phyloP scores from a whole-genome alignment of 2,113 vertebrate species.

The Siniperca chuatsi region DNA sequence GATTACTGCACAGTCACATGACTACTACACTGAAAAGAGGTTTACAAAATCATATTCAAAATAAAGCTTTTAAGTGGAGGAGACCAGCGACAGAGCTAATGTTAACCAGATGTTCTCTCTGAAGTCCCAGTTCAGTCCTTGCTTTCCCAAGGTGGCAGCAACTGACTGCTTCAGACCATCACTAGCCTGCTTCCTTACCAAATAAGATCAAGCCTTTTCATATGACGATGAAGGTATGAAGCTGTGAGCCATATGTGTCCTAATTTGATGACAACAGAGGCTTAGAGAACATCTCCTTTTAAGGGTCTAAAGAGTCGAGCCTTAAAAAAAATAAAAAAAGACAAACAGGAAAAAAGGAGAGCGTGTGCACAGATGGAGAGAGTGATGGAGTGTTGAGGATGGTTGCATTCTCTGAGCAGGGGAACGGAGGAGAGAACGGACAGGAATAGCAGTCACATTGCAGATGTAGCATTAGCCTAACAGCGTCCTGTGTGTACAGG shows the following conservation, averaged over 20 bases:
- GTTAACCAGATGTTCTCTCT: constrained; percentile 72
- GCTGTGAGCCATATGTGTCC: constrained; percentile 61
- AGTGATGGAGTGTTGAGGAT: constrained; percentile 37
- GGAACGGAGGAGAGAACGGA: constrained; percentile 6
- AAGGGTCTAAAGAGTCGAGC: constrained; percentile 60
- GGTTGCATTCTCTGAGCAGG: constrained; percentile 18
- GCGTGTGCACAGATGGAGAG: constrained; percentile 29
- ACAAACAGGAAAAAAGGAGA: constrained; percentile 1
- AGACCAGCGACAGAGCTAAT: constrained; percentile 58
- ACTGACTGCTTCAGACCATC: constrained; percentile 35
- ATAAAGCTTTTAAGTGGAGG: constrained; percentile 27
- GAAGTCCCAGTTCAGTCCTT: constrained; percentile 37
- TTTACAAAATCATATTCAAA: constrained; percentile 31
- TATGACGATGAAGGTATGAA: constrained; percentile 38
- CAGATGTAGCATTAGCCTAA: background rate
- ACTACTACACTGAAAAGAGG: background rate
- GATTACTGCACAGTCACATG: constrained; percentile 18
- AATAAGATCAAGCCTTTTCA: constrained; percentile 56
- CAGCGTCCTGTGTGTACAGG: background rate
- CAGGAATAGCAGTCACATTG: constrained; percentile 13
- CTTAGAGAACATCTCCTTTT: constrained; percentile 73
- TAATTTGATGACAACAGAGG: constrained; percentile 52
- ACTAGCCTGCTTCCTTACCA: constrained; percentile 13
- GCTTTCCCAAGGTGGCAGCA: constrained; percentile 63
- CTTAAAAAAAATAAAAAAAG: background rate